Evolutionary conservation across 2,113 vertebrate genomes (phyloP).

Genomic region (Varanus salvator): DNA sequence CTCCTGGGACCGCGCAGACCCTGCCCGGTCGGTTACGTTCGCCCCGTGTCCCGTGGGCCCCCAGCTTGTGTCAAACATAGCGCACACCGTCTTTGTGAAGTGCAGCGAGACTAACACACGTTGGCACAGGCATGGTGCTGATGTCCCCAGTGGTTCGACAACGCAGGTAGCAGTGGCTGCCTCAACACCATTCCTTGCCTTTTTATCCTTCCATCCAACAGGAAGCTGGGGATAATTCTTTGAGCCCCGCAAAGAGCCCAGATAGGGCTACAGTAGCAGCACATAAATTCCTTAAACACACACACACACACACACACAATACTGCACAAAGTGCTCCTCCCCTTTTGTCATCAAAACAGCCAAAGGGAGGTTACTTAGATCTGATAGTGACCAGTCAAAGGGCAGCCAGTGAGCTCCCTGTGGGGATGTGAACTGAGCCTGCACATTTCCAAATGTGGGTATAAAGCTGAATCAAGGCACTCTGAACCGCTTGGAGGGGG

Average conservation of each 20-base stretch:
- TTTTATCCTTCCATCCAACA: too few species aligned
- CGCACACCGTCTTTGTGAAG: not conserved
- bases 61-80: not conserved
- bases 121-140: not conserved
- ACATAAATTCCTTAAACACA: too few species aligned
- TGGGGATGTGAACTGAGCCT: not conserved
- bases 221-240: too few species aligned
- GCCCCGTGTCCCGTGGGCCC: not conserved
- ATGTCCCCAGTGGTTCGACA: too few species aligned
- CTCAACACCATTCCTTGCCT: not conserved
- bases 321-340: too few species aligned
- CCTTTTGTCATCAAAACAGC: not conserved
- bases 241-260: too few species aligned
- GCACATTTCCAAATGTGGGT: not conserved
- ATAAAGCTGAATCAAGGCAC: not conserved
- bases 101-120: not conserved
- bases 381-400: not conserved
- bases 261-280: too few species aligned
- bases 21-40: not conserved
- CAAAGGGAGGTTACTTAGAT: not conserved
- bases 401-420: not conserved
- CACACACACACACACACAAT: too few species aligned
- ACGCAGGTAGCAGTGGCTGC: too few species aligned
- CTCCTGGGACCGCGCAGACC: too few species aligned
- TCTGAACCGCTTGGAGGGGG: not conserved